Conservation (phyloP, 2,797 vertebrate species). For the Anabas testudineus region DNA sequence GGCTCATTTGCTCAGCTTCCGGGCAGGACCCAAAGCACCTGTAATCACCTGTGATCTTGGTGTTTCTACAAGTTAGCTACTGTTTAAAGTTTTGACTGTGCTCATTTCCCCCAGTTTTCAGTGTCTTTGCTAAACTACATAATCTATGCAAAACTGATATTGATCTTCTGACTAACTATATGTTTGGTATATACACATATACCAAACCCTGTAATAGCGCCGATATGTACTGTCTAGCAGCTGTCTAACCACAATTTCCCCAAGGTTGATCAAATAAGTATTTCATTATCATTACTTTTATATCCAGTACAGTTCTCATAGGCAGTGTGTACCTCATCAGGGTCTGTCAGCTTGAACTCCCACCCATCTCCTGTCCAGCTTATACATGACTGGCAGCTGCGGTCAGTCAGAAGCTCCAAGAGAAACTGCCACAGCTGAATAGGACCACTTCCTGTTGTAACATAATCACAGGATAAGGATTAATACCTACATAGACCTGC, state of each 20-base stretch:
- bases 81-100: too few species aligned
- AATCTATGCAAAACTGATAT: not conserved
- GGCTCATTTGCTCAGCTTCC: too few species aligned
- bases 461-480: not conserved
- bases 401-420: slow-evolving; percentile 82
- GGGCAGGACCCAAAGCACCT: too few species aligned
- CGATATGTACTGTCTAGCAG: too few species aligned
- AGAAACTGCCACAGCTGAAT: slow-evolving; percentile 85
- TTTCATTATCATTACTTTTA: too few species aligned
- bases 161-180: too few species aligned
- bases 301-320: not conserved
- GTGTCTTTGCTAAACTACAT: not conserved
- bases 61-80: too few species aligned
- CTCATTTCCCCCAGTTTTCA: not conserved
- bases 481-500: not conserved
- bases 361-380: slow-evolving; percentile 84
- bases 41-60: too few species aligned
- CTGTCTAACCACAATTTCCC: too few species aligned
- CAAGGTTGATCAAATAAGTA: too few species aligned
- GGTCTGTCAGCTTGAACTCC: slow-evolving; percentile 84
- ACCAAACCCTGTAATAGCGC: too few species aligned
- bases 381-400: slow-evolving; percentile 79
- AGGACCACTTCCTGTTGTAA: slow-evolving; percentile 76
- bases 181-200: too few species aligned
- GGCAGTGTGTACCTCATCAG: slow-evolving; percentile 71